These are phyloP conservation scores for Sycophila texana DNA, from an alignment of 2,888 invertebrate genomes.

Conservation along the genomic window DNA sequence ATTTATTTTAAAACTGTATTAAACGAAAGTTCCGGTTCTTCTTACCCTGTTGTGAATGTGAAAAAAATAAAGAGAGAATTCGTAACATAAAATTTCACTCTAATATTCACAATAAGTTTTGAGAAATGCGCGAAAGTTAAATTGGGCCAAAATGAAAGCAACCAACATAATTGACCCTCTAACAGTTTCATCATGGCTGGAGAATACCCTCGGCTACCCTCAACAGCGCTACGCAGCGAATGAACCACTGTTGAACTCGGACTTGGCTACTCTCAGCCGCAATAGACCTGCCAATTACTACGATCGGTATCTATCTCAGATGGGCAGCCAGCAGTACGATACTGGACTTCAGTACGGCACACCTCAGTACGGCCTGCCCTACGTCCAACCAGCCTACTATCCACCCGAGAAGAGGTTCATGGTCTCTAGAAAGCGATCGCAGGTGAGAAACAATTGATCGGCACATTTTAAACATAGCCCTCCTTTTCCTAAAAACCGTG, in stretches of 20 bases:
- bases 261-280: slow-evolving; percentile 60
- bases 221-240: slow-evolving; percentile 61
- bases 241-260: slow-evolving; percentile 65
- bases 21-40: no score
- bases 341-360: slow-evolving; percentile 61
- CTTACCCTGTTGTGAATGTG: no score
- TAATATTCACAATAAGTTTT: background rate
- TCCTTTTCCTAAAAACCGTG: no score
- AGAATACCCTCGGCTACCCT: slow-evolving; percentile 46
- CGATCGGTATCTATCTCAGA: slow-evolving; percentile 67
- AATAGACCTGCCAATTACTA: slow-evolving; percentile 61
- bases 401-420: slow-evolving; percentile 71
- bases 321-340: slow-evolving; percentile 63
- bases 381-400: slow-evolving; percentile 65
- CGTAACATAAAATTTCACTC: no score
- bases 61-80: no score
- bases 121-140: no score
- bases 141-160: no score
- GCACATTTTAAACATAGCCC: no score
- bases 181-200: slow-evolving; percentile 69
- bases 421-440: slow-evolving; percentile 70
- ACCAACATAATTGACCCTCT: background rate
- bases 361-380: slow-evolving; percentile 65
- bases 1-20: no score
- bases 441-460: slow-evolving; percentile 60